phyloP scores from a whole-genome alignment of 2,888 invertebrate genomes.

The Esperia sulphurella region DNA sequence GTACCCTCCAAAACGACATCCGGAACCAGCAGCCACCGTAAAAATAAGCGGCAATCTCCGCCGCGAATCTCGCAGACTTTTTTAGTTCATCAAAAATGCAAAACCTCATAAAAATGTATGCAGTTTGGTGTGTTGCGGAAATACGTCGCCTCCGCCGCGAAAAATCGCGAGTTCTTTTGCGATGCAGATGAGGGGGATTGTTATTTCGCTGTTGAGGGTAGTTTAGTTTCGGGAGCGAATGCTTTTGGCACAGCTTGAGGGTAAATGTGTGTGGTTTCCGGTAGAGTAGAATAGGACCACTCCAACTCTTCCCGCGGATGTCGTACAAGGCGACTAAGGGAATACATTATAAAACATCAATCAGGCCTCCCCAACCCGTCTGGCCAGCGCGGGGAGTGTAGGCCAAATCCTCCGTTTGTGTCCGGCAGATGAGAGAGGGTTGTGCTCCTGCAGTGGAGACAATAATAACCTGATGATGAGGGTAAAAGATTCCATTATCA shows the following conservation, averaged over 20 bases:
- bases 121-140: conserved; percentile 34
- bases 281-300: too few relatives aligned
- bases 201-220: neutral
- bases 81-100: conserved; percentile 71
- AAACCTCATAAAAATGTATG: conserved; percentile 71
- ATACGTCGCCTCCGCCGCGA: conserved; percentile 40
- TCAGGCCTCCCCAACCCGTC: too few relatives aligned
- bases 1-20: neutral
- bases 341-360: too few relatives aligned
- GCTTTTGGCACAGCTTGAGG: neutral
- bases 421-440: too few relatives aligned
- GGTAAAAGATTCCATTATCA: too few relatives aligned
- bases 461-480: too few relatives aligned
- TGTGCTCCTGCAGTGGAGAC: too few relatives aligned
- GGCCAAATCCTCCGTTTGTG: too few relatives aligned
- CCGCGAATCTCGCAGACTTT: conserved; percentile 28
- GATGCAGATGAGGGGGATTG: conserved; percentile 21
- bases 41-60: conserved; percentile 27
- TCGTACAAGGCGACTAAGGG: too few relatives aligned
- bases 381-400: too few relatives aligned
- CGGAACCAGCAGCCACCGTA: neutral
- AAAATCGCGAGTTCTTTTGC: conserved; percentile 47
- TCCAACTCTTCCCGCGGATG: too few relatives aligned
- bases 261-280: neutral
- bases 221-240: neutral